Evolutionary conservation across 2,797 vertebrate species (phyloP).

Genomic region (Peromyscus eremicus): DNA sequence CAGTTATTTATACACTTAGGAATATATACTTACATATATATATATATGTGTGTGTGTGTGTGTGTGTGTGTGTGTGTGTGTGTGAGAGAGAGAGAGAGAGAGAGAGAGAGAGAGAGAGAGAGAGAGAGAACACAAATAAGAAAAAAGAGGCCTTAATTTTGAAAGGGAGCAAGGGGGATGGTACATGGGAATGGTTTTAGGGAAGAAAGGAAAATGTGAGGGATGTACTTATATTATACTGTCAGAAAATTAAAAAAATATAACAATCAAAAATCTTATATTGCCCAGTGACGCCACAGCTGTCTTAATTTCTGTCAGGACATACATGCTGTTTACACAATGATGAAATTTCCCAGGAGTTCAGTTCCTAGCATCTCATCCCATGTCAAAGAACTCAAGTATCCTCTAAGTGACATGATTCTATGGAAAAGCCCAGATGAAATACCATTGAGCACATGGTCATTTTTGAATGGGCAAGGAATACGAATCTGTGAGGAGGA

Average conservation of each 20-base stretch:
- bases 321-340: not conserved
- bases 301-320: not conserved
- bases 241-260: not conserved
- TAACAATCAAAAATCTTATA: not conserved
- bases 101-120: not conserved
- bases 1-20: not conserved
- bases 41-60: not conserved
- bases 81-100: not conserved
- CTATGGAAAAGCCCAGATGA: rapidly evolving
- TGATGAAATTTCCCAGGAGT: not conserved
- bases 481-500: not conserved
- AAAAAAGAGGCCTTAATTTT: not conserved
- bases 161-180: no score
- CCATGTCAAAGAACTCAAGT: not conserved
- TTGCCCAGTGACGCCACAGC: not conserved
- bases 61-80: not conserved
- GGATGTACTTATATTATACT: not conserved
- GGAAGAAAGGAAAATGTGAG: not conserved
- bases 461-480: not conserved
- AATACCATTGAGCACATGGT: not conserved
- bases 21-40: rapidly evolving
- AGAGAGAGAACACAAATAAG: not conserved
- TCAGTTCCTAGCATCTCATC: not conserved
- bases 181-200: not conserved
- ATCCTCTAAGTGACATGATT: not conserved